Percentiles rank a stretch among this genome's conserved stretches.
These are phyloP conservation scores for Tetrapedia diversipes DNA, from an alignment of 2,888 invertebrate species.

Conservation along the genomic window DNA sequence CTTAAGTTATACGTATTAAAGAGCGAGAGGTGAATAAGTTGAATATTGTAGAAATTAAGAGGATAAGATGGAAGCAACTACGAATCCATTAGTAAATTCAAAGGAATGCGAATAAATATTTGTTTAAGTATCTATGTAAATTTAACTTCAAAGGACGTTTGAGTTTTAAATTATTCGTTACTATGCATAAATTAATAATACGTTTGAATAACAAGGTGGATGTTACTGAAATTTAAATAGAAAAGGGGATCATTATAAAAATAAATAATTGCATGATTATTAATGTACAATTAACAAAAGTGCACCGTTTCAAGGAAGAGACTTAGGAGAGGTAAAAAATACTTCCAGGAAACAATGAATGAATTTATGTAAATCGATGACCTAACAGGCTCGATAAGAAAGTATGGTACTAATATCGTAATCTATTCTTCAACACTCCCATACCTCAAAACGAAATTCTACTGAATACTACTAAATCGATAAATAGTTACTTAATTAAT, in stretches of 20 bases:
- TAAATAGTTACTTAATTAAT: too few relatives aligned
- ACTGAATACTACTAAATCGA: too few relatives aligned
- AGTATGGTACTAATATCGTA: too few relatives aligned
- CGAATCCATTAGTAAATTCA: neutral
- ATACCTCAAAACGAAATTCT: neutral
- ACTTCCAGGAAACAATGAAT: conserved; percentile 4
- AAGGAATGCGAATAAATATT: neutral
- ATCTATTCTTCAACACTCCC: neutral
- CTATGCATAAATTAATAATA: neutral
- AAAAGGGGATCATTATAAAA: neutral
- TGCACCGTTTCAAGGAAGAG: conserved; percentile 1
- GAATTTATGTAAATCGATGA: conserved; percentile 16
- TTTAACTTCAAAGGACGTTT: neutral
- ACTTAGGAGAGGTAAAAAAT: neutral
- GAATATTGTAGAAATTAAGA: neutral
- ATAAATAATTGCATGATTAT: neutral
- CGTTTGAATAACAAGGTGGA: neutral
- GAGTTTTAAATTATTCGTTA: neutral
- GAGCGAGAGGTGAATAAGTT: neutral
- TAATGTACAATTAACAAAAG: neutral
- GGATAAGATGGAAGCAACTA: neutral
- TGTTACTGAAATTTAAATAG: neutral
- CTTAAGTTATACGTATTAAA: neutral
- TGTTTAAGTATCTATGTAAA: neutral
- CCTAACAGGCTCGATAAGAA: neutral